phyloP scores from a whole-genome alignment of 2,113 vertebrate genomes.

The Oncorhynchus kisutch region DNA sequence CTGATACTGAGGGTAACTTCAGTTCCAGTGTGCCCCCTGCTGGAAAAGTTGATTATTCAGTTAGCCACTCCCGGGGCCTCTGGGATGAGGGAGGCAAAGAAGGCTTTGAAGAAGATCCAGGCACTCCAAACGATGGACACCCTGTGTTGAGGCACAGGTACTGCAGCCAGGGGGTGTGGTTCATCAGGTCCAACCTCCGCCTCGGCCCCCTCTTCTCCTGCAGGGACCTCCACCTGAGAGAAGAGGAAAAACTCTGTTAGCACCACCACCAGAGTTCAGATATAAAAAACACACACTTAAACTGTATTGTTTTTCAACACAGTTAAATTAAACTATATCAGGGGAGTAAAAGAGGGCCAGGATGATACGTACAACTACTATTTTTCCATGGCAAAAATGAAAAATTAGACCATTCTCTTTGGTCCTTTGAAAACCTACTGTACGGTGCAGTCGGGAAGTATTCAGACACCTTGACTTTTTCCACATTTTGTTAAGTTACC shows the following conservation, averaged over 20 bases:
- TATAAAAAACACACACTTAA: too few relatives aligned
- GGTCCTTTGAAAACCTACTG: too few relatives aligned
- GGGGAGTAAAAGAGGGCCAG: too few relatives aligned
- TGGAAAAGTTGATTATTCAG: conserved; percentile 49
- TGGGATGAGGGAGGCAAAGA: conserved; percentile 93
- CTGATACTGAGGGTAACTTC: background rate
- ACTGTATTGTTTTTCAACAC: too few relatives aligned
- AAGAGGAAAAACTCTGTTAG: background rate
- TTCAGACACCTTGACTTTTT: too few relatives aligned
- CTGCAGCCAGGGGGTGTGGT: conserved; percentile 35
- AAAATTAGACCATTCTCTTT: too few relatives aligned
- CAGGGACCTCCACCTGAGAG: conserved; percentile 45
- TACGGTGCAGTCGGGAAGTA: too few relatives aligned
- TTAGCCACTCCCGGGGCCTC: conserved; percentile 82
- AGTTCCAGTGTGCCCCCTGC: background rate
- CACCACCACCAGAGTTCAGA: background rate
- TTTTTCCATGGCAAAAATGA: too few relatives aligned
- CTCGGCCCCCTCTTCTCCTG: conserved; percentile 31
- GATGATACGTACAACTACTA: too few relatives aligned
- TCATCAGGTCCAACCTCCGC: conserved; percentile 28
- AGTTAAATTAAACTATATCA: too few relatives aligned
- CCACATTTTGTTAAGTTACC: too few relatives aligned
- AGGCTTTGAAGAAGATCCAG: conserved; percentile 93
- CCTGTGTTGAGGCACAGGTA: conserved; percentile 64
- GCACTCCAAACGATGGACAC: conserved; percentile 79